Evolutionary conservation across 2,888 invertebrate genomes (phyloP), one percentile per base, ranked within the genome.

Genomic region (Lasioglossum oenotherae): DNA sequence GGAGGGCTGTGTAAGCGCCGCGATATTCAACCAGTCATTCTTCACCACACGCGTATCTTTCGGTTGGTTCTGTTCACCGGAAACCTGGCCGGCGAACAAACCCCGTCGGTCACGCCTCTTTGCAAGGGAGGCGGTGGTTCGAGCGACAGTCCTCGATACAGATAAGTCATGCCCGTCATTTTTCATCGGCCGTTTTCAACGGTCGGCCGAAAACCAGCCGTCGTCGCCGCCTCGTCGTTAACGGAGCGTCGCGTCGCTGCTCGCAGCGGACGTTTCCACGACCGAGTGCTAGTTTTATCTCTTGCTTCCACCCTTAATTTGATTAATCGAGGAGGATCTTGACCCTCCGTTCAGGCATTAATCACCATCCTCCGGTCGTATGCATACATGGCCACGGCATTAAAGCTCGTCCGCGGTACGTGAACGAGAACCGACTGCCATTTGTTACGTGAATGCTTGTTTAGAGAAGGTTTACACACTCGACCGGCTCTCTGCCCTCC

Each of bases 271-370:
- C 92, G 94, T 95, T 95, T 95, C 93, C 94, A 93, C 92, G 90
- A 90, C 88, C 92, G 69, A 69, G 69, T 38, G 86, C 93, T 94
- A 92, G 91, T 94, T 94, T 95, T 93, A 95, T 95, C 94, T 95
- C 91, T 93, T 92, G 88, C 91, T 92, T 93, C 94, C 94, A 94
- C 95, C 94, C 94, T 94, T 95, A 95, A 95, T 95, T 95, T 95
- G 95, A 95, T 95, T 95, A 95, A 95, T 95, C 93, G 95, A 91
- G 92, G 91, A 92, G 88, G 94, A 94, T 94, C 94, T 93, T 91
- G 92, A 94, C 93, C 94, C 94, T 85, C 82, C 35, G 46, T 31
- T 74, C 86, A 87, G 90, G 91, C 94, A 95, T 95, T 95, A 95
- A 95, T 95, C 95, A 95, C 92, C 92, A 83, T 87, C 85, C 57